Conservation (phyloP, 37 sponge, comb jelly and placozoan species). For the Geodia barretti region DNA sequence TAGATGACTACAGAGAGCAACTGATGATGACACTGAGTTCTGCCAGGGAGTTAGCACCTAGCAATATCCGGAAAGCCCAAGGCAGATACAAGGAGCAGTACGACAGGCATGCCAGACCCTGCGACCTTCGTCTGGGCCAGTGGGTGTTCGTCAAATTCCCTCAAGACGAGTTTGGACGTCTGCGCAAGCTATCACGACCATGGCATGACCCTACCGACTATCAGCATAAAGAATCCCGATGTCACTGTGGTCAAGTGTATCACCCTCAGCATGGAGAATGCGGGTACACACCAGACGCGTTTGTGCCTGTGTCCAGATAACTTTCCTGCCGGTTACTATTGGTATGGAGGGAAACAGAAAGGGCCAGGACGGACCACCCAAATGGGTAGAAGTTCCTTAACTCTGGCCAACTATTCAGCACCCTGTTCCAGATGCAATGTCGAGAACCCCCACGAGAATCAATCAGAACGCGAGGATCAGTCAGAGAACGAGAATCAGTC, state of each 20-base stretch:
- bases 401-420: too few species aligned
- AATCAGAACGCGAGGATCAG: too few species aligned
- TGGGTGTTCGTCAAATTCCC: slow-evolving; percentile 15
- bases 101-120: not conserved
- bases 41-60: slow-evolving; percentile 4
- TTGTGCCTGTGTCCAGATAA: not conserved
- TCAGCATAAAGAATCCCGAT: not conserved
- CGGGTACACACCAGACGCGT: not conserved
- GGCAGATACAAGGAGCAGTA: slow-evolving; percentile 2
- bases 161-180: slow-evolving; percentile 6
- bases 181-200: slow-evolving; percentile 17
- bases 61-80: not conserved
- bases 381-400: not conserved
- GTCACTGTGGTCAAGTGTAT: not conserved
- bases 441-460: too few species aligned
- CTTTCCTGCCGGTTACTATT: not conserved
- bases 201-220: slow-evolving; percentile 14
- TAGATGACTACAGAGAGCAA: not conserved
- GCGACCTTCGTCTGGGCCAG: not conserved
- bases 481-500: too few species aligned
- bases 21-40: slow-evolving; percentile 12
- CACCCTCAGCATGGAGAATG: not conserved
- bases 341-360: not conserved
- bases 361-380: not conserved
- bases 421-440: too few species aligned